Conservation (phyloP, 1,140 invertebrate genomes). For the Steinernema khuongi region DNA sequence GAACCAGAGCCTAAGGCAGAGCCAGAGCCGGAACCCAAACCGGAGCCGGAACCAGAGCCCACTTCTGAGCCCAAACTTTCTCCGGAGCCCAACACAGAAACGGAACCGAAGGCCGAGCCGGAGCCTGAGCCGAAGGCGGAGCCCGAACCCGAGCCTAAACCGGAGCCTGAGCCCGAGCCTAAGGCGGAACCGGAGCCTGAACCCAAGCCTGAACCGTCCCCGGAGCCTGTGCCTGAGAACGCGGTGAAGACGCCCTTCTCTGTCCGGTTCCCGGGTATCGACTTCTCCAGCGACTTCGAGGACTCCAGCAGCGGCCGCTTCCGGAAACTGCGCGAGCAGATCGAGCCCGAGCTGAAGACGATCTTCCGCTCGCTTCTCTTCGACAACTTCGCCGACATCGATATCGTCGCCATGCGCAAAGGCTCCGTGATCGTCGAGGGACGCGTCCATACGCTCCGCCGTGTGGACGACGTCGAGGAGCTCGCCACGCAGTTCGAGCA, state of each 20-base stretch:
- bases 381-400: not conserved
- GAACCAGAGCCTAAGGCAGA: slow-evolving; percentile 23
- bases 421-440: slow-evolving; percentile 11
- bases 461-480: not conserved
- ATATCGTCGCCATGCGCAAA: not conserved
- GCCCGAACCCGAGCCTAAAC: not conserved
- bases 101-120: not conserved
- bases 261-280: not conserved
- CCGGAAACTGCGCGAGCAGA: slow-evolving; percentile 13
- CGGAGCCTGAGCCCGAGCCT: slow-evolving; percentile 8
- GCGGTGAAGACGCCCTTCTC: not conserved
- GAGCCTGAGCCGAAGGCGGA: not conserved
- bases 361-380: slow-evolving; percentile 11
- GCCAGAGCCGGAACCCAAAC: slow-evolving; percentile 26
- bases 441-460: not conserved
- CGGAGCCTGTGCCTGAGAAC: not conserved
- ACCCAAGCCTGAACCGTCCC: not conserved
- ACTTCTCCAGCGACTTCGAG: slow-evolving; percentile 9
- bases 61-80: slow-evolving; percentile 10
- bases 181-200: slow-evolving; percentile 33
- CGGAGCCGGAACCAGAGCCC: slow-evolving; percentile 27
- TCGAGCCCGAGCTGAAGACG: not conserved
- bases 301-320: not conserved
- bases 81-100: not conserved
- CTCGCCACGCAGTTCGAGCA: not conserved